Percentiles rank a stretch among this genome's conserved stretches.
These are phyloP conservation scores for Sycophila sp. DNA, from an alignment of 1,140 invertebrate genomes.

Conservation along the genomic window DNA sequence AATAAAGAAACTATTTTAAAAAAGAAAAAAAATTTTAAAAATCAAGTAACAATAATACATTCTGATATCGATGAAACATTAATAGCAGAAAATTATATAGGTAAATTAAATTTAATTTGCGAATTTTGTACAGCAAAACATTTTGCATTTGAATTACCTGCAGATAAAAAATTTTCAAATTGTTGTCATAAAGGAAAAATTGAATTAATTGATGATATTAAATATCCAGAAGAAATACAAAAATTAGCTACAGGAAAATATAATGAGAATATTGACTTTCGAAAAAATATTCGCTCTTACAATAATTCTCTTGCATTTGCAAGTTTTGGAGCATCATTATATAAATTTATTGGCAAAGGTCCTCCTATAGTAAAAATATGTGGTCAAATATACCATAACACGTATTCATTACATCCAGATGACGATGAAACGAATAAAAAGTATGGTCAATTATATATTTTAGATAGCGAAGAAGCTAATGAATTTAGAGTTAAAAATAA, in stretches of 20 bases:
- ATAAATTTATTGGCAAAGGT: no score
- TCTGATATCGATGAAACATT: neutral
- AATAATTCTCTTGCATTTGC: conserved; percentile 14
- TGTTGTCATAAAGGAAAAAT: no score
- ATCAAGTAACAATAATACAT: neutral
- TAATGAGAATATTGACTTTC: neutral
- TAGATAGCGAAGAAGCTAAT: no score
- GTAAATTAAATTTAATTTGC: neutral
- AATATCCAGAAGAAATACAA: neutral
- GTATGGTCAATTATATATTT: no score
- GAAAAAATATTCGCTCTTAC: neutral
- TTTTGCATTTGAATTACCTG: neutral
- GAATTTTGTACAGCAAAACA: neutral
- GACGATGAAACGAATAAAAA: no score
- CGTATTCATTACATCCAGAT: no score
- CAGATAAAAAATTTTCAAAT: neutral
- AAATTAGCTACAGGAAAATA: neutral
- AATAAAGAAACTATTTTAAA: neutral
- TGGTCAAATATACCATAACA: no score
- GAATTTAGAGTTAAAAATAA: no score
- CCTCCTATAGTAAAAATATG: no score
- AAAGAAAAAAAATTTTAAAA: neutral
- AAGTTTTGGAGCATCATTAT: neutral
- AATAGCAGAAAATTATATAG: neutral
- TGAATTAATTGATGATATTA: neutral